Percentiles rank a stretch among this genome's conserved stretches.
These are phyloP conservation scores for Drosophila repletoides DNA, from an alignment of 1,140 invertebrate genomes.

Conservation along the genomic window DNA sequence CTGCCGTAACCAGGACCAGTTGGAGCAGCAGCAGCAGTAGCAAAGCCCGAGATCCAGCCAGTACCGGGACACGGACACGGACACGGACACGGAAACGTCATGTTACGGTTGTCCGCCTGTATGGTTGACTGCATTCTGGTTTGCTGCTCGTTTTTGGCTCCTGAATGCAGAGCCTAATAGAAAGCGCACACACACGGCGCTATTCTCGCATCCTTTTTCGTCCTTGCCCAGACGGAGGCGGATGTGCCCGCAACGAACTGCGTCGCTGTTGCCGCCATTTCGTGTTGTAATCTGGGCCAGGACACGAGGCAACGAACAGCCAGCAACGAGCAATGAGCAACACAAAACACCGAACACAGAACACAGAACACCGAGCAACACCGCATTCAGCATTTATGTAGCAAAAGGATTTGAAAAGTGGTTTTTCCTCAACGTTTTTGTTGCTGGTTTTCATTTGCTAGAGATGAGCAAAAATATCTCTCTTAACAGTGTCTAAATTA, in stretches of 20 bases:
- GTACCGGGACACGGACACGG: constrained; percentile 21
- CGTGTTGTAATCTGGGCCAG: constrained; percentile 68
- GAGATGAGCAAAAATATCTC: too few relatives aligned
- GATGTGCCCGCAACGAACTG: constrained; percentile 60
- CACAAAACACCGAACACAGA: constrained; percentile 28
- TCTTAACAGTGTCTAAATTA: too few relatives aligned
- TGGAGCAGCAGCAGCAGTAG: neutral
- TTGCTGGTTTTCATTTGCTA: neutral
- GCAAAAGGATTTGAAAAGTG: constrained; percentile 19
- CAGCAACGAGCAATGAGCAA: too few relatives aligned
- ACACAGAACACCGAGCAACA: constrained; percentile 28
- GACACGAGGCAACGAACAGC: too few relatives aligned
- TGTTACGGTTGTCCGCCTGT: constrained; percentile 74
- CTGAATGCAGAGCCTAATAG: constrained; percentile 50
- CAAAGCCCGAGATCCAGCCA: too few relatives aligned
- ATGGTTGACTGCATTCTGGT: constrained; percentile 57
- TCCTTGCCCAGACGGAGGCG: constrained; percentile 13
- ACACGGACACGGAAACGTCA: constrained; percentile 68
- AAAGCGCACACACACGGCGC: constrained; percentile 36
- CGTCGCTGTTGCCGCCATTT: constrained; percentile 35
- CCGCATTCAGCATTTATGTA: constrained; percentile 35
- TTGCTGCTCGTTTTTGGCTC: constrained; percentile 12
- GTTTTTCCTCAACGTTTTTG: neutral
- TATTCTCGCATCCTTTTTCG: neutral
- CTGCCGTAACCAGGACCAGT: constrained; percentile 16